phyloP scores from a whole-genome alignment of 2,797 vertebrate genomes.

The Hozukius guyotensis region DNA sequence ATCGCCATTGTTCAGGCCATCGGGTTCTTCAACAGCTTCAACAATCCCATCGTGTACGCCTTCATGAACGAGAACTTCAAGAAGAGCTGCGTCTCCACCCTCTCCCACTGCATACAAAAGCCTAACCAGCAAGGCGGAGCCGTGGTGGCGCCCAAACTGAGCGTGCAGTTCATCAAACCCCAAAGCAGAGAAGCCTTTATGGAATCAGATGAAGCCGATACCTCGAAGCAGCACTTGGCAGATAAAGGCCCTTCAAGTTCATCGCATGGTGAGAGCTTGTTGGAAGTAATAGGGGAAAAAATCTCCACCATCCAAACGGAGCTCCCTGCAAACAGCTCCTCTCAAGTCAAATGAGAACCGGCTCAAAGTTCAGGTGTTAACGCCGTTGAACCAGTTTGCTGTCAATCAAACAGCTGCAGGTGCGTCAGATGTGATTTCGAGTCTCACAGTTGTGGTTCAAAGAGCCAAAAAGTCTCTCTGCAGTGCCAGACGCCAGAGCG shows the following conservation, averaged over 20 bases:
- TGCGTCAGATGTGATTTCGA: background rate
- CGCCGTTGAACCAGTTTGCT: background rate
- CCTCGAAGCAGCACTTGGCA: background rate
- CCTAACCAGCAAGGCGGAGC: constrained; percentile 44
- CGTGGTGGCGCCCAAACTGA: constrained; percentile 56
- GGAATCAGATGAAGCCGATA: constrained; percentile 13
- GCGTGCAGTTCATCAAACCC: constrained; percentile 78
- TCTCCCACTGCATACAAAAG: constrained; percentile 75
- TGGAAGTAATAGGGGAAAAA: constrained; percentile 66
- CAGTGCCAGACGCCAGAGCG: background rate
- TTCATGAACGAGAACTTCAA: constrained; percentile 91
- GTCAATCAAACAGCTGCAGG: background rate
- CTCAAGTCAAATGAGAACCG: constrained; percentile 54
- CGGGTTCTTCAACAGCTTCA: constrained; percentile 90
- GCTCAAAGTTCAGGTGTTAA: background rate
- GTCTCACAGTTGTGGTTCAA: background rate
- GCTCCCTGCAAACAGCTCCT: constrained; percentile 62
- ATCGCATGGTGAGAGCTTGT: constrained; percentile 36
- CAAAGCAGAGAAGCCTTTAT: constrained; percentile 75
- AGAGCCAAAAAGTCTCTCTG: background rate
- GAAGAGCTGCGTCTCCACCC: constrained; percentile 84
- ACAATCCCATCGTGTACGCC: constrained; percentile 88
- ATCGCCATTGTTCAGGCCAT: constrained; percentile 87
- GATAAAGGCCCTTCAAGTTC: constrained; percentile 37
- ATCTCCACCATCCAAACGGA: constrained; percentile 69